These are phyloP conservation scores for Gadus macrocephalus DNA, from an alignment of 2,113 vertebrate genomes.

Conservation along the genomic window DNA sequence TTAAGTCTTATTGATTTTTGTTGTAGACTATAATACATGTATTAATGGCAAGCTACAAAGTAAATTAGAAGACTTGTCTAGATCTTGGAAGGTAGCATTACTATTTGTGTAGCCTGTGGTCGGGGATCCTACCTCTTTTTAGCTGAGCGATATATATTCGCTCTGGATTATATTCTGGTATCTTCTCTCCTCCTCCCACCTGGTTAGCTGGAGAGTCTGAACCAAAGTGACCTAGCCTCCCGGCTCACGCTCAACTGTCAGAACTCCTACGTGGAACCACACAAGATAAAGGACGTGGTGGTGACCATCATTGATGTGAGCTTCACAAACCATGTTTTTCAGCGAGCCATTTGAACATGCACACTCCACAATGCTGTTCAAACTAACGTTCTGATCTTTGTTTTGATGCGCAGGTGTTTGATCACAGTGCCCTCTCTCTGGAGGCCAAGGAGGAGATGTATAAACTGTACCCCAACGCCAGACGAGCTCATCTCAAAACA, in stretches of 20 bases:
- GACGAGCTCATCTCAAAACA: constrained; percentile 96
- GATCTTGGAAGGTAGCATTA: no score
- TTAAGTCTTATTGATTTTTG: no score
- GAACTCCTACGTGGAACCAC: constrained; percentile 97
- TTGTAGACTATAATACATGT: no score
- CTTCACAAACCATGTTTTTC: not conserved
- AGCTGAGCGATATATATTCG: no score
- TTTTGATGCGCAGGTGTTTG: constrained; percentile 82
- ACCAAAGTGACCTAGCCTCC: constrained; percentile 93
- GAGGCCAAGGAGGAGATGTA: constrained; percentile 99
- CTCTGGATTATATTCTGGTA: not conserved
- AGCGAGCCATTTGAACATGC: no score
- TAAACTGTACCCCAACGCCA: constrained; percentile 91
- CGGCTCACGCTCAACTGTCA: constrained; percentile 97
- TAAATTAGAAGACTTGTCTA: no score
- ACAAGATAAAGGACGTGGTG: constrained; percentile 92
- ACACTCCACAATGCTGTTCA: not conserved
- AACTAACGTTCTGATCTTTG: not conserved
- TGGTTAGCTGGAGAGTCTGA: constrained; percentile 87
- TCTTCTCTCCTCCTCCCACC: not conserved
- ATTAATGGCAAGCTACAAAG: no score
- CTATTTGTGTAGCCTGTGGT: no score
- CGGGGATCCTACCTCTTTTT: no score
- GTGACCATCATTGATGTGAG: constrained; percentile 97
- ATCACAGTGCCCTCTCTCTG: constrained; percentile 92